These are phyloP conservation scores for Zaprionus davidi DNA, from an alignment of 1,140 invertebrate genomes.

Conservation along the genomic window DNA sequence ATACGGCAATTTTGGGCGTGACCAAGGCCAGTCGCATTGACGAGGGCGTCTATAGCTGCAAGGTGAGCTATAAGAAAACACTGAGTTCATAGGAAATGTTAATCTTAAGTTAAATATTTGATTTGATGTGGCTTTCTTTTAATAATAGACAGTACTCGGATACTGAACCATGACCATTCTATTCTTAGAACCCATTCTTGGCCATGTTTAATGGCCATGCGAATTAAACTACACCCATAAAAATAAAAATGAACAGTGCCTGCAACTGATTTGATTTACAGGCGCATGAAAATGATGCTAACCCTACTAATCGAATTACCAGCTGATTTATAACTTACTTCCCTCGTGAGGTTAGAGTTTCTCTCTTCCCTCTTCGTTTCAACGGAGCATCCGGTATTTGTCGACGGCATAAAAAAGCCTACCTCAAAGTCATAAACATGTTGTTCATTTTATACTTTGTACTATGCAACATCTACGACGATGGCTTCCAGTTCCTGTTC, in stretches of 20 bases:
- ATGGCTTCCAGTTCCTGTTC: neutral
- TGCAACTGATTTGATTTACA: constrained; percentile 38
- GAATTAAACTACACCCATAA: neutral
- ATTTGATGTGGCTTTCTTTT: no score
- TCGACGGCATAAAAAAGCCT: constrained; percentile 10
- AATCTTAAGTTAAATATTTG: no score
- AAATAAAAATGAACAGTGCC: neutral
- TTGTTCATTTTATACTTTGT: constrained; percentile 37
- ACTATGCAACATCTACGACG: neutral
- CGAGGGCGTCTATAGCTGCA: constrained; percentile 90
- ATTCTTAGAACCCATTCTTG: neutral
- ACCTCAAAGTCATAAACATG: constrained; percentile 46
- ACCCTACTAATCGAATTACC: constrained; percentile 31
- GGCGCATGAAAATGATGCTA: neutral
- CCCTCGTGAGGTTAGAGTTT: neutral
- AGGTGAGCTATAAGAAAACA: constrained; percentile 70
- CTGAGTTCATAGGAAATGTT: no score
- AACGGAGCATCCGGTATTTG: neutral
- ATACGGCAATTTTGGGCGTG: constrained; percentile 89
- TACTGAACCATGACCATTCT: neutral
- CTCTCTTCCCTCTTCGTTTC: neutral
- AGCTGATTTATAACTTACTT: constrained; percentile 48
- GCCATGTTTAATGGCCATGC: neutral
- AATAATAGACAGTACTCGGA: no score
- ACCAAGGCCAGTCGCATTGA: constrained; percentile 88